Conservation (phyloP, 1,140 invertebrate genomes). For the Bilobella aurantiaca region DNA sequence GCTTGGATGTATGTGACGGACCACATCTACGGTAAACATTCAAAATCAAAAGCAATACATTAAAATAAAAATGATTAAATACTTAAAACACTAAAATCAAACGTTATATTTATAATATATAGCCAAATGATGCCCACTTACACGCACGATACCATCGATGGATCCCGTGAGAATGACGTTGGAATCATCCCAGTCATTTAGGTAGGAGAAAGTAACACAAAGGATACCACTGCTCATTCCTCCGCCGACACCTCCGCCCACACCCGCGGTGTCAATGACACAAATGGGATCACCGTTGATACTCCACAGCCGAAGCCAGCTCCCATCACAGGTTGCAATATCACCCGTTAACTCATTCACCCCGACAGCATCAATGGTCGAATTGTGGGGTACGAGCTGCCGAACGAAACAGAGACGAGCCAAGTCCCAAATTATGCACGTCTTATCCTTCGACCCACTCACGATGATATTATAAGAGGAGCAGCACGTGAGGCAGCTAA, state of each 20-base stretch:
- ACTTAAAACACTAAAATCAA: too few species aligned
- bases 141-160: conserved; percentile 84
- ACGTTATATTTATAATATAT: too few species aligned
- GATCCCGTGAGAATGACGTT: conserved; percentile 98
- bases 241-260: conserved; percentile 64
- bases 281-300: conserved; percentile 90
- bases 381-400: conserved; percentile 66
- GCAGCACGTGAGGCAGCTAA: too few species aligned
- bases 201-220: conserved; percentile 79
- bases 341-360: conserved; percentile 96
- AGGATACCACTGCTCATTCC: conserved; percentile 73
- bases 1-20: conserved; percentile 88
- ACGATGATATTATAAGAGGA: conserved; percentile 86
- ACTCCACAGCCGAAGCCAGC: conserved; percentile 80
- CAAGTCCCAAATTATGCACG: conserved; percentile 94
- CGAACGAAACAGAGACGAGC: conserved; percentile 82
- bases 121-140: conserved; percentile 45
- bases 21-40: conserved; percentile 83
- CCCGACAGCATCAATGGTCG: conserved; percentile 86
- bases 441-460: conserved; percentile 84
- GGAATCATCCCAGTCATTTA: conserved; percentile 91
- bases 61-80: too few species aligned
- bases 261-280: conserved; percentile 71
- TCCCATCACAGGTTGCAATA: conserved; percentile 93
- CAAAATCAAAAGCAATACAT: too few species aligned